Evolutionary conservation across 2,888 invertebrate species (phyloP).

Genomic region (Vanessa cardui): DNA sequence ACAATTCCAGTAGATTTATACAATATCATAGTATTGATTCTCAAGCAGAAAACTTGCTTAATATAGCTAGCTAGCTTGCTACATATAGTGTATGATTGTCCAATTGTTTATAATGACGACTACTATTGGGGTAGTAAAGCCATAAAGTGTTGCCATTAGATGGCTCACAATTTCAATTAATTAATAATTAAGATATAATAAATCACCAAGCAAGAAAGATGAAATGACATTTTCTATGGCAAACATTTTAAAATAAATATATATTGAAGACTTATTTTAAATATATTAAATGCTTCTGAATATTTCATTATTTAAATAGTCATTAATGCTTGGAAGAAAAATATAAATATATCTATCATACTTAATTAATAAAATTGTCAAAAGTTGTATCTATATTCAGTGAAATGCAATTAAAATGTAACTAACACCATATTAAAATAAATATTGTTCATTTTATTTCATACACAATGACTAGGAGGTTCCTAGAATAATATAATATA

Average conservation of each 20-base stretch:
- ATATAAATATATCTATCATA: background rate
- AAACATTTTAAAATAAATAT: constrained; percentile 2
- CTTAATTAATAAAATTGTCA: constrained; percentile 3
- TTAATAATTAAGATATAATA: too few relatives aligned
- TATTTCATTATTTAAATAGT: background rate
- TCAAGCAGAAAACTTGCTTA: too few relatives aligned
- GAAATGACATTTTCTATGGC: background rate
- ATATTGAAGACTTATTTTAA: background rate
- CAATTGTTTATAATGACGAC: too few relatives aligned
- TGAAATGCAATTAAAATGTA: constrained; percentile 15
- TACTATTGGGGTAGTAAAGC: too few relatives aligned
- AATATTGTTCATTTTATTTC: background rate
- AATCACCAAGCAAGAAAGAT: too few relatives aligned
- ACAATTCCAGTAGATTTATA: background rate
- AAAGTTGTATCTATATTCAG: constrained; percentile 7
- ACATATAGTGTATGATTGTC: too few relatives aligned
- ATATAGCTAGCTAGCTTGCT: too few relatives aligned
- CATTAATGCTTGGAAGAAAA: background rate
- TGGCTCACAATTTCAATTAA: too few relatives aligned
- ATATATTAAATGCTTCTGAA: constrained; percentile 6
- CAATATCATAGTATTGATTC: background rate
- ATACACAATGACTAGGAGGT: background rate
- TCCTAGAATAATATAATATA: constrained; percentile 20
- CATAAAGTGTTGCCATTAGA: too few relatives aligned
- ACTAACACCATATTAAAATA: constrained; percentile 4